Evolutionary conservation across 2,797 vertebrate genomes (phyloP).

Genomic region (Arvicola amphibius): DNA sequence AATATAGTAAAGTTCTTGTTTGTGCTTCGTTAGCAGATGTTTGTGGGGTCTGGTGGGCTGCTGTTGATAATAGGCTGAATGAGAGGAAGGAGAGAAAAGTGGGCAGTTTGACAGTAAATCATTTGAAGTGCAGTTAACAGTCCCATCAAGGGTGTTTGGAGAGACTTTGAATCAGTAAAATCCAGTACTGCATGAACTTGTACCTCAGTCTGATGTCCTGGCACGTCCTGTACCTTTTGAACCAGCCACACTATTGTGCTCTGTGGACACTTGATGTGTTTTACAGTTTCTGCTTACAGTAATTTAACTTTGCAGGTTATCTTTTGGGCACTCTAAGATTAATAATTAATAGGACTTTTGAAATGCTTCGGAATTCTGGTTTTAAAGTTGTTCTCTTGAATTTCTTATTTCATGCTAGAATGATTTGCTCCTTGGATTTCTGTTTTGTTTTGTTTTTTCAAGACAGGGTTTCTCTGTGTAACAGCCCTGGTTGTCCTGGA

Average conservation of each 20-base stretch:
- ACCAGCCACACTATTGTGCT: not conserved
- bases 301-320: constrained; percentile 47
- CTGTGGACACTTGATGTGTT: not conserved
- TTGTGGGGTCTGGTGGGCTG: not conserved
- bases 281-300: constrained; percentile 23
- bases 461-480: not conserved
- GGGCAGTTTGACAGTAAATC: not conserved
- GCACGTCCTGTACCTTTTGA: not conserved
- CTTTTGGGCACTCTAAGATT: constrained; percentile 49
- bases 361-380: constrained; percentile 55
- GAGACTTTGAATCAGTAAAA: not conserved
- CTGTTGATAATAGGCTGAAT: not conserved
- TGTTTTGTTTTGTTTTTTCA: not conserved
- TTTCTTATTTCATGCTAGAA: constrained; percentile 50
- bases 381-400: constrained; percentile 39
- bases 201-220: not conserved
- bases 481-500: not conserved
- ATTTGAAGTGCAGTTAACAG: not conserved
- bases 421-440: constrained; percentile 28
- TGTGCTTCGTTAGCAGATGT: not conserved
- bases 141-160: not conserved
- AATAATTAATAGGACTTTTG: constrained; percentile 60
- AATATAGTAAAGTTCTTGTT: not conserved
- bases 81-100: not conserved
- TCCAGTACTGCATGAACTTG: not conserved